Conservation (phyloP, 2,113 vertebrate genomes). For the Nannobrachium achirus region DNA sequence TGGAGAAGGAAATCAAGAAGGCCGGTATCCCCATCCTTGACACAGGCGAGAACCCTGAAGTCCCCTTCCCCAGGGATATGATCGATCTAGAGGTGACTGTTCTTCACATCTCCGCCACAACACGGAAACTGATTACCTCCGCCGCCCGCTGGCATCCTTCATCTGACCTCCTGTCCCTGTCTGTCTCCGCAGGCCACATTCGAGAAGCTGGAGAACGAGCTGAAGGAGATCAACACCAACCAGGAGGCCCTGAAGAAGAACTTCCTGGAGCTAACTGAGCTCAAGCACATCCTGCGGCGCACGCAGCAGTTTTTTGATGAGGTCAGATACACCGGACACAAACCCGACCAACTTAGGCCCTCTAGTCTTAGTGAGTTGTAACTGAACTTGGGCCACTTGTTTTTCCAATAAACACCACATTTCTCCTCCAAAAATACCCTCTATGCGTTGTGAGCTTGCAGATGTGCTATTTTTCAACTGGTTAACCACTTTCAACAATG, state of each 20-base stretch:
- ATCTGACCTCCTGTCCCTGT: slow-evolving; percentile 5
- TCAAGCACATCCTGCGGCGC: slow-evolving; percentile 97
- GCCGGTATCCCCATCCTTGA: slow-evolving; percentile 91
- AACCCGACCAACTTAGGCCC: neutral
- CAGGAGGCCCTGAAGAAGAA: slow-evolving; percentile 98
- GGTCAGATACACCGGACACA: slow-evolving; percentile 78
- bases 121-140: neutral
- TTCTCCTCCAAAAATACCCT: too few relatives aligned
- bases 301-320: slow-evolving; percentile 99
- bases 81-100: slow-evolving; percentile 95
- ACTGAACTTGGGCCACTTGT: too few relatives aligned
- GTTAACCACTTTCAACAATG: too few relatives aligned
- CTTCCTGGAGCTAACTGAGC: slow-evolving; percentile 96
- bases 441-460: too few relatives aligned
- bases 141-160: neutral
- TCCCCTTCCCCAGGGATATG: slow-evolving; percentile 97
- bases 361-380: neutral
- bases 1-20: slow-evolving; percentile 98
- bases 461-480: too few relatives aligned
- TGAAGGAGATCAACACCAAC: slow-evolving; percentile 99
- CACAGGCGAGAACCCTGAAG: slow-evolving; percentile 97
- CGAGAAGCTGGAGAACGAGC: slow-evolving; percentile 97
- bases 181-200: slow-evolving; percentile 88
- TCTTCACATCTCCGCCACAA: neutral
- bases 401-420: too few relatives aligned